Percentiles rank a stretch among this genome's conserved stretches.
Evolutionary conservation across 2,113 vertebrate species (phyloP).

Genomic region (Indicator maculatus): DNA sequence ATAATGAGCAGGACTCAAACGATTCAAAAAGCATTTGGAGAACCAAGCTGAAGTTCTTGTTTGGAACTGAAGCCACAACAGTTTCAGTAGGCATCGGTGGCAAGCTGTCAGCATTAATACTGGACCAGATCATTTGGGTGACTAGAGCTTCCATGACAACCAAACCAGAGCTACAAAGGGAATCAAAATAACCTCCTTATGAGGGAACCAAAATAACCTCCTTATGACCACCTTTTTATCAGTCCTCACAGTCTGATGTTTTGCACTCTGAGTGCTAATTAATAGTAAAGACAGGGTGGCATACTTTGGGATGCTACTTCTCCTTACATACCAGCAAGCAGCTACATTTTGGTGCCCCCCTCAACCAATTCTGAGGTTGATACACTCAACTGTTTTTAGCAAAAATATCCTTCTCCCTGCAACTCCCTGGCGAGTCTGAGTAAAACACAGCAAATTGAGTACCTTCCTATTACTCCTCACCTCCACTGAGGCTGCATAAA

Average conservation of each 20-base stretch:
- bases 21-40: neutral
- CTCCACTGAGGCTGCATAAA: constrained; percentile 46
- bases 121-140: neutral
- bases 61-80: neutral
- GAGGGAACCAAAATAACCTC: neutral
- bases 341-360: neutral
- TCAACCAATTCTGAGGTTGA: neutral
- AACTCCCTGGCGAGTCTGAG: neutral
- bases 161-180: neutral
- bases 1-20: neutral
- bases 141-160: neutral
- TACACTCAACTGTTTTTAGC: neutral
- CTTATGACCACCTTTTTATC: neutral
- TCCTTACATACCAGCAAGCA: neutral
- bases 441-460: neutral
- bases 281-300: neutral
- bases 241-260: accelerated
- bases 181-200: neutral
- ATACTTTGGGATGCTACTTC: neutral
- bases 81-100: neutral
- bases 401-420: neutral
- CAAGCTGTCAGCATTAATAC: neutral
- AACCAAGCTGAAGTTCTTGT: neutral
- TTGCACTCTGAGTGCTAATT: neutral
- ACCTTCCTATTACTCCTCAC: neutral